These are phyloP conservation scores for Crenichthys baileyi DNA, from an alignment of 2,797 vertebrate genomes.

Conservation along the genomic window DNA sequence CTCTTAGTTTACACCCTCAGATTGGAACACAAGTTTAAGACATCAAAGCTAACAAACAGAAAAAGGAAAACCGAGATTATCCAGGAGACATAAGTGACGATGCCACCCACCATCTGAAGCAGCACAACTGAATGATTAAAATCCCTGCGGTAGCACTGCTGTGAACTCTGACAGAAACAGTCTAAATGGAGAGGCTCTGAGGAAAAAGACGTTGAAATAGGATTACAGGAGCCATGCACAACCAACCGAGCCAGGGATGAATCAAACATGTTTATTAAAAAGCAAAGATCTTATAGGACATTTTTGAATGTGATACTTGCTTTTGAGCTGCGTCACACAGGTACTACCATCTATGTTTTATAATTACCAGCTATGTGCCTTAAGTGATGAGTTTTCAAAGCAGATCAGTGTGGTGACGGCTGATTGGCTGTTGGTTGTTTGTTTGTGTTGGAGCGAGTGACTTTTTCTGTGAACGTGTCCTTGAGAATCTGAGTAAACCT, in stretches of 20 bases:
- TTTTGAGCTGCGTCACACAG: slow-evolving; percentile 47
- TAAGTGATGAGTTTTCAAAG: slow-evolving; percentile 39
- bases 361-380: slow-evolving; percentile 48
- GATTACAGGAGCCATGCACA: slow-evolving; percentile 67
- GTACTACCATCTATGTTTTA: slow-evolving; percentile 37
- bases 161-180: slow-evolving; percentile 38
- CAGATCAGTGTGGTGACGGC: slow-evolving; percentile 26
- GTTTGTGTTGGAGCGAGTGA: neutral
- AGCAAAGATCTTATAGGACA: slow-evolving; percentile 43
- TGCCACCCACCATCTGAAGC: slow-evolving; percentile 56
- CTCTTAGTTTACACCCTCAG: slow-evolving; percentile 36
- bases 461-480: slow-evolving; percentile 17
- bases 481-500: slow-evolving; percentile 26
- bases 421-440: neutral
- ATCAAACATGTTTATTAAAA: slow-evolving; percentile 50
- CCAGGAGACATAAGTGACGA: slow-evolving; percentile 38
- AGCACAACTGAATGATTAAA: slow-evolving; percentile 62
- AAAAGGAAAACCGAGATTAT: slow-evolving; percentile 50
- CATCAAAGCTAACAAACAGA: slow-evolving; percentile 55
- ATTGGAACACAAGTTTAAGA: slow-evolving; percentile 53
- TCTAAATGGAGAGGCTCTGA: slow-evolving; percentile 50
- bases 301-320: slow-evolving; percentile 34
- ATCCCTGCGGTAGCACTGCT: slow-evolving; percentile 35
- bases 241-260: slow-evolving; percentile 47
- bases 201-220: slow-evolving; percentile 64